Evolutionary conservation across 1,140 invertebrate genomes (phyloP).

Genomic region (Aphis gossypii): DNA sequence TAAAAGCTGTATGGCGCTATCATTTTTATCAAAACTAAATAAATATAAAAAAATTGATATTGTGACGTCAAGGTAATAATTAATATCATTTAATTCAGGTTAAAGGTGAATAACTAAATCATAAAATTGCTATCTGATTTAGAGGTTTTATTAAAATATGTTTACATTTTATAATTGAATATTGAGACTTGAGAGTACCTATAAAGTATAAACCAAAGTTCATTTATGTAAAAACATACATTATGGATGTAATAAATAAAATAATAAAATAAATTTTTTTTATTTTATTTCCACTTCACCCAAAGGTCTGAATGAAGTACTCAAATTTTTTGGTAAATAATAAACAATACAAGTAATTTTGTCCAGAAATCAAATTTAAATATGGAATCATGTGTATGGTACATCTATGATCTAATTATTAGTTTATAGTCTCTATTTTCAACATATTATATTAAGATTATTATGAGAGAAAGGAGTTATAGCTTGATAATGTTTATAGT

Average conservation of each 20-base stretch:
- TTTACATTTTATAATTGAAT: neutral
- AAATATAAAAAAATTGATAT: neutral
- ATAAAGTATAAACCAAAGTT: neutral
- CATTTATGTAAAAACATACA: neutral
- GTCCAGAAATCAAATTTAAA: neutral
- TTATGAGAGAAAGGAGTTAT: neutral
- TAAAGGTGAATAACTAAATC: neutral
- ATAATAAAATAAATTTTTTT: neutral
- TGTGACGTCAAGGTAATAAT: neutral
- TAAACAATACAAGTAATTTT: neutral
- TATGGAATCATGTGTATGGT: neutral
- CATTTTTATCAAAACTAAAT: neutral
- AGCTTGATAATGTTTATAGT: neutral
- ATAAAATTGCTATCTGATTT: neutral
- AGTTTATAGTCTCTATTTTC: neutral
- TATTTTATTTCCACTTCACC: neutral
- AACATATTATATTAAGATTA: neutral
- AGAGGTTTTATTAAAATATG: neutral
- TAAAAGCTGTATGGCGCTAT: neutral
- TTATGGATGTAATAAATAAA: neutral
- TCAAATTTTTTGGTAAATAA: neutral
- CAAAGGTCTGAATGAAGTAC: neutral
- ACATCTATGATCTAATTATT: neutral
- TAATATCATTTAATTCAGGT: neutral
- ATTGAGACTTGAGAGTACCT: neutral